Evolutionary conservation across 2,888 invertebrate genomes (phyloP), one percentile per base, ranked within the genome.

Genomic region (Agrochola circellaris): DNA sequence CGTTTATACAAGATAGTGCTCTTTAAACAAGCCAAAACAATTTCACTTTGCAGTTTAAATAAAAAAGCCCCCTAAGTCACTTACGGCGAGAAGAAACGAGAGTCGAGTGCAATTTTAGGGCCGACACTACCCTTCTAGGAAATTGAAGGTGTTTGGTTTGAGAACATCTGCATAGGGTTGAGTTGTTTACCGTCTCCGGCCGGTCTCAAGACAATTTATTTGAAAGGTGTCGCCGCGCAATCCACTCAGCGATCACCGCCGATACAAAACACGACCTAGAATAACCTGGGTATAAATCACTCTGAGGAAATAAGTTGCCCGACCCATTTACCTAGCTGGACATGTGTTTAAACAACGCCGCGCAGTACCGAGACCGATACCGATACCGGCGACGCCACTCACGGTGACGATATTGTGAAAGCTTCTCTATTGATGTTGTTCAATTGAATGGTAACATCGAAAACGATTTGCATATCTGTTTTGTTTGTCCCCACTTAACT

Each of bases 161-260:
- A 89, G 91, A 92, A 93, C 92, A 95, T 96, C 95, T 95, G 95
- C 96, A 96, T 95, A 93, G 92, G 91, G 92, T 93, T 90, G 94
- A 94, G 93, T 95, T 96, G 96, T 96, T 96, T 96, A 96, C 95
- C 91, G 93, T 91, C 92, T 91, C 92, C 89, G 91, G 91, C 84
- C 89, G 93, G 94, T 95, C 95, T 95, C 96, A 93, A 93, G 94
- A 96, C 96, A 96, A 96, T 96, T 95, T 96, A 94, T 95, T 96
- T 96, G 95, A 96, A 96, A 96, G 96, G 96, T 96, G 95, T 96
- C 95, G 93, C 91, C 87, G 93, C 90, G 95, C 95, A 96, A 96
- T 96, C 95, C 95, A 95, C 96, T 96, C 93, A 92, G 90, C 93
- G 91, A 94, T 93, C 93, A 91, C 89, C 86, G 81, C 88, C 91